Base-by-base conservation (phyloP, 2,888 invertebrate genomes). In the Leuctra nigra region DNA sequence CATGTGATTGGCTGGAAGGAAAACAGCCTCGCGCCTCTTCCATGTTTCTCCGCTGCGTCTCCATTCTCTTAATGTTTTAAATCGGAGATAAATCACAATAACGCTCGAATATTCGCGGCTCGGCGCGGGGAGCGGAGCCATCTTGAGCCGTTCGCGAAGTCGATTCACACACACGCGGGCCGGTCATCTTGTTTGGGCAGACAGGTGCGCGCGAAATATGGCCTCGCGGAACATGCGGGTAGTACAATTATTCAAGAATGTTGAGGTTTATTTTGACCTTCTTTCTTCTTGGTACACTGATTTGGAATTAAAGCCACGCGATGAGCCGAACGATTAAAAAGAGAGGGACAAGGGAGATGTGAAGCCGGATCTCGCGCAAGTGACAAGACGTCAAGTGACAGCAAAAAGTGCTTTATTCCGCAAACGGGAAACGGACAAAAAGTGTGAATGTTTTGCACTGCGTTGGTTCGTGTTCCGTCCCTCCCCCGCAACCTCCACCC, bases 1-100 rank as follows among this genome's bases (percentile, higher is more conserved):
- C 33, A 18, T 35, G 50, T 50, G 50, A 50, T 50, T 50, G 50
- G 50, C 35, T 50, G 16, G 35, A 33, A 20, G 50, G 18, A 29
- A 33, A 50, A 50, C 35, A 29, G 50, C 29, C 50, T n/a, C 44
- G 23, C 22, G 11, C 23, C 6, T 44, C 44, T 23, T 20, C 23
- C 16, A 41, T 14, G 18, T 18, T 2, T 20, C 7, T 22, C 44
- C 44, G 6, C 7, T 29, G n/a, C n/a, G n/a, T 23, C 18, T 23
- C 44, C 44, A 20, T 18, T 38, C 9, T 38, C 44, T 23, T 44
- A 11, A 18, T 23, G 44, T 13, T 20, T 22, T 44, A 44, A 44
- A 44, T 44, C 44, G 23, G 20, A 44, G n/a, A 44, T 44, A 44
- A 44, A 44, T 44, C 44, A 44, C 22, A 44, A 44, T 20, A 22